Conservation (phyloP, 2,797 vertebrate species). For the Parambassis ranga region DNA sequence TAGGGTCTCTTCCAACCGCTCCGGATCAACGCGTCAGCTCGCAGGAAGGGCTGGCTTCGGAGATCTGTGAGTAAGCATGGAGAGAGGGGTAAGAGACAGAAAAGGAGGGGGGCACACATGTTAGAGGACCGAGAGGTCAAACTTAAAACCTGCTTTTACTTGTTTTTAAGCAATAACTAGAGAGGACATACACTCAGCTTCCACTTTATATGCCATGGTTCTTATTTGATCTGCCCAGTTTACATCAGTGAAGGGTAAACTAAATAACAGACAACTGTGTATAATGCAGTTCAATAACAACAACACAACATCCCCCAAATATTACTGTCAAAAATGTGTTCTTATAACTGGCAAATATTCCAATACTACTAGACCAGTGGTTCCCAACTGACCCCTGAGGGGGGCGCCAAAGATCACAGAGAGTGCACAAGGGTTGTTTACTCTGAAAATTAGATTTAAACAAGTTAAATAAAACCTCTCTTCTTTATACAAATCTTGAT, state of each 20-base stretch:
- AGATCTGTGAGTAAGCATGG: conserved; percentile 83
- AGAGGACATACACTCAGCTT: conserved; percentile 18
- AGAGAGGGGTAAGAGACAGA: conserved; percentile 64
- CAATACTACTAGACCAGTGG: too few species aligned
- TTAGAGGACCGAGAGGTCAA: conserved; percentile 66
- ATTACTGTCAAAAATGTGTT: too few species aligned
- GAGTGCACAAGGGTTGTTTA: too few species aligned
- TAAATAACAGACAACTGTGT: background rate
- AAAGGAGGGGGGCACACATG: conserved; percentile 66
- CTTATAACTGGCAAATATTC: too few species aligned
- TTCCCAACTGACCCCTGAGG: too few species aligned
- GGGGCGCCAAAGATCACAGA: too few species aligned
- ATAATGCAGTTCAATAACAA: background rate
- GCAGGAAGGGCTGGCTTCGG: conserved; percentile 87
- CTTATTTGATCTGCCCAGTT: background rate
- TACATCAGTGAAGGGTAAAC: background rate
- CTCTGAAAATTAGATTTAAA: too few species aligned
- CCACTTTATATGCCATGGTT: conserved; percentile 11
- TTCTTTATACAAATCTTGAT: too few species aligned
- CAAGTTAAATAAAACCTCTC: too few species aligned
- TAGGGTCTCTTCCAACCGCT: conserved; percentile 86
- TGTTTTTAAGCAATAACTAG: conserved; percentile 3
- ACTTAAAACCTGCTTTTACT: background rate
- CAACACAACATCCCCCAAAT: background rate
- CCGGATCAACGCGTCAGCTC: conserved; percentile 86